Evolutionary conservation across 2,113 vertebrate genomes (phyloP).

Genomic region (Corythoichthys haematopterus): DNA sequence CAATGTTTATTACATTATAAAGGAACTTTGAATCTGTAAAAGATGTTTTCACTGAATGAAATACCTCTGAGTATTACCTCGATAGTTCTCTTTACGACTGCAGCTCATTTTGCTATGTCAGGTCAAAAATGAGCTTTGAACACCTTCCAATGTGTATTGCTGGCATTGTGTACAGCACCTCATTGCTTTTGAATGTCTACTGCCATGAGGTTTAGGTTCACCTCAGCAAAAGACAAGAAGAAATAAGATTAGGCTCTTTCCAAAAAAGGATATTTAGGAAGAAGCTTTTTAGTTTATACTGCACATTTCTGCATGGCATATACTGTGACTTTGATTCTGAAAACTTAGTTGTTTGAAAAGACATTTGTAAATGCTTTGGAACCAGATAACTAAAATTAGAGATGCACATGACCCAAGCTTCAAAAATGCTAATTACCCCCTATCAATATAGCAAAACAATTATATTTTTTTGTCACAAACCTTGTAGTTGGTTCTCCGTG

Average conservation of each 20-base stretch:
- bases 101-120: too few species aligned
- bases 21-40: too few species aligned
- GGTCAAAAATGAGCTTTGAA: neutral
- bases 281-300: neutral
- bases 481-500: slow-evolving; percentile 87
- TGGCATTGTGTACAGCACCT: neutral
- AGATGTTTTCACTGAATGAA: too few species aligned
- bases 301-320: neutral
- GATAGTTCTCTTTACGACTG: too few species aligned
- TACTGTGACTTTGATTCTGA: neutral
- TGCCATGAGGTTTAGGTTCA: neutral
- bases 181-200: neutral
- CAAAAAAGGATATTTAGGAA: neutral
- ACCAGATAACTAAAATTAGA: neutral
- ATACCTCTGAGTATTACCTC: too few species aligned
- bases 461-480: slow-evolving; percentile 70
- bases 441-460: neutral
- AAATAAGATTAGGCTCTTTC: neutral
- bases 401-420: neutral
- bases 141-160: neutral
- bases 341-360: neutral
- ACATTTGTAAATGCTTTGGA: neutral
- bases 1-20: too few species aligned
- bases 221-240: neutral
- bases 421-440: neutral